Percentiles rank a stretch among this genome's conserved stretches.
Evolutionary conservation across 1,140 invertebrate genomes (phyloP).

Genomic region (Platorchestia sp.): DNA sequence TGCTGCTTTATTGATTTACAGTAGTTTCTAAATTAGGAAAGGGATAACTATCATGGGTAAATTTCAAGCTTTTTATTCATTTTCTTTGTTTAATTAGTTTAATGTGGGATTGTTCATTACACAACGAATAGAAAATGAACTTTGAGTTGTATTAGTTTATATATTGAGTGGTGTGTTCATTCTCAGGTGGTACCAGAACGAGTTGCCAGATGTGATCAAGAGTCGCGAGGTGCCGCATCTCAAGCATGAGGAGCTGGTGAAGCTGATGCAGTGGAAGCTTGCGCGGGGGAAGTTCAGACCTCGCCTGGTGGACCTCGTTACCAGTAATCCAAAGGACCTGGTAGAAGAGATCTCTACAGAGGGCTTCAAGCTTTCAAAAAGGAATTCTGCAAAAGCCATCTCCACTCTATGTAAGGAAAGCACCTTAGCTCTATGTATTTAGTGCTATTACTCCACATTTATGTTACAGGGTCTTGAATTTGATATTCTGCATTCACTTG

Average conservation of each 20-base stretch:
- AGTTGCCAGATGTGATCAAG: neutral
- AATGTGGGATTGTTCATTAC: no score
- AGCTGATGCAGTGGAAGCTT: constrained; percentile 57
- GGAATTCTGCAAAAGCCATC: neutral
- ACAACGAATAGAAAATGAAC: no score
- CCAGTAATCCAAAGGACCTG: constrained; percentile 21
- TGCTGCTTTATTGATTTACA: no score
- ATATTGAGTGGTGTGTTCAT: neutral
- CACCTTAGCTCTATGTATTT: neutral
- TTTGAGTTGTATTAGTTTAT: no score
- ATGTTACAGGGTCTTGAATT: no score
- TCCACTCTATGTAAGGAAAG: neutral
- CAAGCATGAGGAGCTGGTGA: constrained; percentile 25
- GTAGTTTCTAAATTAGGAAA: no score
- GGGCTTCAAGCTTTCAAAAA: constrained; percentile 29
- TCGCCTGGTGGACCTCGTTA: constrained; percentile 32
- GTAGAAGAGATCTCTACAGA: constrained; percentile 37
- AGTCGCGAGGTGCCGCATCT: constrained; percentile 16
- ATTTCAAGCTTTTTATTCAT: neutral
- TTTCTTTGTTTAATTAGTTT: neutral
- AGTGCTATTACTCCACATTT: neutral
- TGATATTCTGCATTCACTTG: no score
- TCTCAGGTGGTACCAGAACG: constrained; percentile 52
- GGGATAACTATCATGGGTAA: no score
- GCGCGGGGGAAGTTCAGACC: constrained; percentile 56